Conservation (phyloP, 2,113 vertebrate species). For the Leucosticte australis region DNA sequence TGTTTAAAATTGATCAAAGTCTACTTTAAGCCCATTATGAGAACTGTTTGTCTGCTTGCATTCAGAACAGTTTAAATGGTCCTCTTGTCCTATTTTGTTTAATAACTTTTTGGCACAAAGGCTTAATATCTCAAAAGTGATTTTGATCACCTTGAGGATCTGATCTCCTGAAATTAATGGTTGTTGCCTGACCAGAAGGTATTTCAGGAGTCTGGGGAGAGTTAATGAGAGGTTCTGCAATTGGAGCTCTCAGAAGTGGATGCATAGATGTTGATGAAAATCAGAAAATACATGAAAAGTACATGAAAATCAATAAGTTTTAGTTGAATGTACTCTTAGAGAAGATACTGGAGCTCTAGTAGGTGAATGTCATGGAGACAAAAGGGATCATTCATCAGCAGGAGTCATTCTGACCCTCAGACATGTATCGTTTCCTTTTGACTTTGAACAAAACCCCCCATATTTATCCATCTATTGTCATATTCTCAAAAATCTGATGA, state of each 20-base stretch:
- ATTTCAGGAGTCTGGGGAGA: not conserved
- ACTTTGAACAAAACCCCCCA: not conserved
- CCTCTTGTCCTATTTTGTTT: not conserved
- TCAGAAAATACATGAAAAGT: not conserved
- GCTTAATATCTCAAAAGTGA: not conserved
- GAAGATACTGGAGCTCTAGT: not conserved
- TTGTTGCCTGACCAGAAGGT: not conserved
- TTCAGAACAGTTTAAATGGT: not conserved
- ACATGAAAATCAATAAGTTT: not conserved
- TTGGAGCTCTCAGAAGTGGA: not conserved
- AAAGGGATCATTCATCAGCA: not conserved
- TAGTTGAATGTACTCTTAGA: not conserved
- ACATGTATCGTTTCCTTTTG: not conserved
- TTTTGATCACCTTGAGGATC: not conserved
- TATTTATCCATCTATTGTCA: slow-evolving; percentile 5
- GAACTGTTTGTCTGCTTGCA: not conserved
- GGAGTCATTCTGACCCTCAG: not conserved
- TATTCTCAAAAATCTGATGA: not conserved
- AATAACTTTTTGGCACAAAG: not conserved
- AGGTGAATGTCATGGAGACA: not conserved
- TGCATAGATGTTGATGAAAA: not conserved
- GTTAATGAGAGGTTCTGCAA: not conserved
- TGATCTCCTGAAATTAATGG: not conserved
- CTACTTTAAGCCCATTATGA: not conserved
- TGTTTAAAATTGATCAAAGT: not conserved